Evolutionary conservation across 2,113 vertebrate species (phyloP).

Genomic region (Echinops telfairi): DNA sequence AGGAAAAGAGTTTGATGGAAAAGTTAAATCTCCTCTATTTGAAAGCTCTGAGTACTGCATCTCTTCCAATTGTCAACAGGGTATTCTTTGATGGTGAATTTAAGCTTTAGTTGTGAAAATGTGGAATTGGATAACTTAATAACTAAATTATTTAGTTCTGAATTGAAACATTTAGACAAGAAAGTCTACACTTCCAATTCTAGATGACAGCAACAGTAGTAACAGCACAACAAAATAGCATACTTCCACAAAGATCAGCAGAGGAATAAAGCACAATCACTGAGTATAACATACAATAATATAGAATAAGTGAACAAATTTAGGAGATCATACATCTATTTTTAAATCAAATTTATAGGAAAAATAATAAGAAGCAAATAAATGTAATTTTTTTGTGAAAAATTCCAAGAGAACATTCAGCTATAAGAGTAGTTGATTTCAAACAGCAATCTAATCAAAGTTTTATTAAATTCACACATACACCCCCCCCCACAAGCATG

Average conservation of each 20-base stretch:
- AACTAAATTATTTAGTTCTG: too few relatives aligned
- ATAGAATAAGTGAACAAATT: not conserved
- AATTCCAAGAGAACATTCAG: not conserved
- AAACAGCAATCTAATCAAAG: not conserved
- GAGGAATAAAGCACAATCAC: not conserved
- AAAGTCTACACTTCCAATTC: not conserved
- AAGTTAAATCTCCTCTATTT: not conserved
- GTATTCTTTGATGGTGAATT: not conserved
- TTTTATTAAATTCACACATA: not conserved
- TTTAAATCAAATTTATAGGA: not conserved
- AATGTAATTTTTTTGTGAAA: not conserved
- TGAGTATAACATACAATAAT: not conserved
- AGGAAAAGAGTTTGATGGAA: not conserved
- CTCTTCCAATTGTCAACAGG: not conserved
- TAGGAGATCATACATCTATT: not conserved
- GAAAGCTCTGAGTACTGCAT: not conserved
- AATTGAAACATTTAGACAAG: conserved; percentile 5
- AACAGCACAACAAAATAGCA: not conserved
- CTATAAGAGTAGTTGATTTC: not conserved
- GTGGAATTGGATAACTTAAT: too few relatives aligned
- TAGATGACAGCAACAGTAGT: too few relatives aligned
- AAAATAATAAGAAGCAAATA: not conserved
- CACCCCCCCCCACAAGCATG: not conserved
- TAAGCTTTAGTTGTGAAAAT: not conserved
- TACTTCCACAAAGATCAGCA: not conserved